These are phyloP conservation scores for Coilia nasus DNA, from an alignment of 2,797 vertebrate species.

Conservation along the genomic window DNA sequence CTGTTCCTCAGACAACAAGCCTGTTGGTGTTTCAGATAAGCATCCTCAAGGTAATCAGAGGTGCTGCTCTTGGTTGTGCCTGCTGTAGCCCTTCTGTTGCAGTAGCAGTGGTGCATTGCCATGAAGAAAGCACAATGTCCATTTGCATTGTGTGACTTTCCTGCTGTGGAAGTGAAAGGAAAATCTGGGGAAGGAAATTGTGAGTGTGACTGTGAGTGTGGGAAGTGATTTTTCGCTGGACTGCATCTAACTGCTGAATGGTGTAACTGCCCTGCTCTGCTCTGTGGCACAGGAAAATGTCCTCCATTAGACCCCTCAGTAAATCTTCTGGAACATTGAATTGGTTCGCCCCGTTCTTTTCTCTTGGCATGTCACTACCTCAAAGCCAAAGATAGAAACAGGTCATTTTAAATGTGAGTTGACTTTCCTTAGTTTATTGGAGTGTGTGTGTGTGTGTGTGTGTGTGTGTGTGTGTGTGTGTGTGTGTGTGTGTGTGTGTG, in stretches of 20 bases:
- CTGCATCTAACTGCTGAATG: conserved; percentile 27
- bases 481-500: conserved; percentile 21
- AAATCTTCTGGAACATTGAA: conserved; percentile 31
- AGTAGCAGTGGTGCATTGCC: neutral
- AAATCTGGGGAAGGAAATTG: conserved; percentile 23
- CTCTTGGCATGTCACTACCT: conserved; percentile 31
- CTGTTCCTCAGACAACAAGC: neutral
- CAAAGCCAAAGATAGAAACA: conserved; percentile 11
- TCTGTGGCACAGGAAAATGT: conserved; percentile 25
- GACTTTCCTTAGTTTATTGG: neutral
- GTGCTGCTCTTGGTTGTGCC: neutral
- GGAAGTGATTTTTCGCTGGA: conserved; percentile 27
- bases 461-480: conserved; percentile 27
- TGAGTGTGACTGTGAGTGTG: neutral
- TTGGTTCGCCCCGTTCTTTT: conserved; percentile 33
- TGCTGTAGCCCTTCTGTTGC: neutral
- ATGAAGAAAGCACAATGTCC: neutral
- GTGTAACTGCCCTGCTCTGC: conserved; percentile 26
- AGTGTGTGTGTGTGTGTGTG: conserved; percentile 5
- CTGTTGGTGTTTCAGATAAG: neutral
- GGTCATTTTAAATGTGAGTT: conserved; percentile 10
- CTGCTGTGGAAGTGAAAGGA: conserved; percentile 14
- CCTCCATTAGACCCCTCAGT: conserved; percentile 26
- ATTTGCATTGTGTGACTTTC: neutral
- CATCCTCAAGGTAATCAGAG: conserved; percentile 16